phyloP scores from a whole-genome alignment of 2,888 invertebrate genomes.

The Drepanosiphum platanoidis region DNA sequence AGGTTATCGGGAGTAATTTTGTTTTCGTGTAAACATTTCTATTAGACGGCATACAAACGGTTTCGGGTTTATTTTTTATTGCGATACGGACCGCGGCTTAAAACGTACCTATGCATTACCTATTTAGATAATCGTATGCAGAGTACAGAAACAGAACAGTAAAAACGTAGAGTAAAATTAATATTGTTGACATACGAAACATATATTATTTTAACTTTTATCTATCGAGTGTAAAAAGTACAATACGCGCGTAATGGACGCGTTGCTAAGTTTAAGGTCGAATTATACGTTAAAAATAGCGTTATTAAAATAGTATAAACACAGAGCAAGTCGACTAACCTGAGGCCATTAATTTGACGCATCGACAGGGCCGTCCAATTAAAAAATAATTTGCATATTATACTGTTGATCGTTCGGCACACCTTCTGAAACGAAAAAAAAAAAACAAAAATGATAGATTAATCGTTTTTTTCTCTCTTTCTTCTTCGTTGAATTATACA shows the following conservation, averaged over 20 bases:
- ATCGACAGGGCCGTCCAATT: background rate
- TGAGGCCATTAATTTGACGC: background rate
- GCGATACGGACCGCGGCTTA: background rate
- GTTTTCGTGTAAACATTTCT: background rate
- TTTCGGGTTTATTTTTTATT: background rate
- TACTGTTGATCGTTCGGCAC: background rate
- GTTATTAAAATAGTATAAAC: background rate
- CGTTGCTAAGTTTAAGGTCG: background rate
- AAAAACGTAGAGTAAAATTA: background rate
- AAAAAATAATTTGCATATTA: background rate
- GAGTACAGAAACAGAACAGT: no score
- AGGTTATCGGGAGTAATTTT: background rate
- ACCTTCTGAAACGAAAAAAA: slow-evolving; percentile 7
- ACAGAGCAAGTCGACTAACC: background rate
- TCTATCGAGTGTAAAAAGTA: background rate
- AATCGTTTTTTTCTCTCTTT: no score
- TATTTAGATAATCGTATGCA: no score
- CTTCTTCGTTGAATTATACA: no score
- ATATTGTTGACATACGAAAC: background rate
- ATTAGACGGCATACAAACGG: background rate
- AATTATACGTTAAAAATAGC: background rate
- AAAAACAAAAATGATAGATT: no score
- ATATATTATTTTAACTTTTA: background rate
- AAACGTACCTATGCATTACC: background rate
- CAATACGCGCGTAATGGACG: background rate